Percentiles rank a stretch among this genome's conserved stretches.
These are phyloP conservation scores for Saguinus midas DNA, from an alignment of 2,113 vertebrate species.

Conservation along the genomic window DNA sequence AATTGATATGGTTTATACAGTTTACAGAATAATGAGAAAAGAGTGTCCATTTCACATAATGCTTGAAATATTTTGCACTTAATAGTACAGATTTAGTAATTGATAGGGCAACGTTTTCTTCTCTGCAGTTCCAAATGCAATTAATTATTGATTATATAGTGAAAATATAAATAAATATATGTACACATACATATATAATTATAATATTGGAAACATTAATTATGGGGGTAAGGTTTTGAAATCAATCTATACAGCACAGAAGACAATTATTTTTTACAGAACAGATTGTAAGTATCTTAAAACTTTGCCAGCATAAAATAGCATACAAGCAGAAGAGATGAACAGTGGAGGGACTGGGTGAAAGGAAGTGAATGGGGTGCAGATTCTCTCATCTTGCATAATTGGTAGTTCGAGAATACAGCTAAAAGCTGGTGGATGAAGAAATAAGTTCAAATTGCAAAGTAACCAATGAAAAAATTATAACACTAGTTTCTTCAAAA, in stretches of 20 bases:
- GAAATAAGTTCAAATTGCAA: neutral
- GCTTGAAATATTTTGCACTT: neutral
- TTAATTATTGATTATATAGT: neutral
- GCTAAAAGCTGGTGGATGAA: neutral
- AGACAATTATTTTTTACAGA: slow-evolving; percentile 29
- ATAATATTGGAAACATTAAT: neutral
- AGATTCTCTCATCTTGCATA: neutral
- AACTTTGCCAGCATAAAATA: neutral
- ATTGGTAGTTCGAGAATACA: neutral
- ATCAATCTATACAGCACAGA: neutral
- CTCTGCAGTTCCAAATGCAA: neutral
- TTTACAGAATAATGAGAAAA: neutral
- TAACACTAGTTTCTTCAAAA: neutral
- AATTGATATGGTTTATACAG: neutral
- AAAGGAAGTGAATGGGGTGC: neutral
- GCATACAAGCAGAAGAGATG: neutral
- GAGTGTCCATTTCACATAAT: neutral
- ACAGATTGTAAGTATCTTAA: neutral
- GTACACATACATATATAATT: neutral
- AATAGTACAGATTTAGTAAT: neutral
- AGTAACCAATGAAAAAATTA: neutral
- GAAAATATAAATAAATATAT: neutral
- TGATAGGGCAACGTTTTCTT: neutral
- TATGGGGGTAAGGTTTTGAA: neutral
- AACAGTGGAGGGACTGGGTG: neutral